Percentiles rank a stretch among this genome's conserved stretches.
Conservation (phyloP, 2,888 invertebrate species). For the Sicus ferrugineus region DNA sequence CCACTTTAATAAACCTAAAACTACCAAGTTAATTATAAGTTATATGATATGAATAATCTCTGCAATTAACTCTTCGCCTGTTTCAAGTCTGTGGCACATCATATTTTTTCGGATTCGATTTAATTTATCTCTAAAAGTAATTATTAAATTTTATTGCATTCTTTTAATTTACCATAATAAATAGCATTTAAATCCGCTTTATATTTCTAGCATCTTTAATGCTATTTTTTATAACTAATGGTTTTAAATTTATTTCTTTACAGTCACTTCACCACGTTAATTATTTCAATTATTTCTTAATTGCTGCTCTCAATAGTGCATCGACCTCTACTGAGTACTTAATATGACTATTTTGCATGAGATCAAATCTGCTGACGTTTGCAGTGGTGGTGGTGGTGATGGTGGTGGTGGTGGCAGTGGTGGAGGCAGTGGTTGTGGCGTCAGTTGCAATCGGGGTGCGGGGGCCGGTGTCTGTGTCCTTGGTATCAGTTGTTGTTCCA, state of each 20-base stretch:
- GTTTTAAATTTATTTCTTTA: conserved; percentile 16
- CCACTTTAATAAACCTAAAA: too few relatives aligned
- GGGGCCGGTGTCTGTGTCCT: conserved; percentile 35
- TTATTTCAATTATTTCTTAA: conserved; percentile 11
- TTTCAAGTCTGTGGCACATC: background rate
- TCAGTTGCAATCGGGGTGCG: background rate
- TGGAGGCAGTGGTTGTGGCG: conserved; percentile 42
- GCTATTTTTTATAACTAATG: background rate
- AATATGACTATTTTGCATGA: conserved; percentile 59
- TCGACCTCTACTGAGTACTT: background rate
- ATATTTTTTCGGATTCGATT: background rate
- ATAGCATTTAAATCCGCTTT: background rate
- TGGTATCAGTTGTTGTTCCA: conserved; percentile 55
- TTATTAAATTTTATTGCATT: background rate
- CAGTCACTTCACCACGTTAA: conserved; percentile 1
- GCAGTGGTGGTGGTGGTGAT: conserved; percentile 45
- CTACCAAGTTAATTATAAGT: too few relatives aligned
- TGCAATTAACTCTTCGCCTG: background rate
- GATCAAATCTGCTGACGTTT: conserved; percentile 51
- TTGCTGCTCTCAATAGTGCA: conserved; percentile 14
- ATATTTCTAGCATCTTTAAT: background rate
- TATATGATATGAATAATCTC: background rate
- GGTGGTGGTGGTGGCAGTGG: conserved; percentile 41
- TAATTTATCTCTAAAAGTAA: background rate
- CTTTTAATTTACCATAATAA: too few relatives aligned